Percentiles rank a stretch among this genome's conserved stretches.
Conservation (phyloP, 2,797 vertebrate species). For the Morelia viridis region DNA sequence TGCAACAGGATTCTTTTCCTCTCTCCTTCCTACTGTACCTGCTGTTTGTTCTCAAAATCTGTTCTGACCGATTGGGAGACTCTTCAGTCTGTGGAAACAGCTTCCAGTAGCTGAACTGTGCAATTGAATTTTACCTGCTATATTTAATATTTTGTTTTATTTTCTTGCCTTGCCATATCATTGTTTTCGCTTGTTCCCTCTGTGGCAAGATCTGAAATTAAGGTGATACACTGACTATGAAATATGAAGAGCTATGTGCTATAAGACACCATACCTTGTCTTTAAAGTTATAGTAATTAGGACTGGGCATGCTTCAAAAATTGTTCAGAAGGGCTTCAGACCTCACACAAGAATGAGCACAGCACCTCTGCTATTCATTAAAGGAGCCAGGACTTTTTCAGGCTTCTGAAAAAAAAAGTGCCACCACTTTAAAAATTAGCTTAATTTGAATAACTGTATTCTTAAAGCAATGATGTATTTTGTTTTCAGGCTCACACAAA, state of each 20-base stretch:
- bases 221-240: constrained; percentile 40
- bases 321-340: not conserved
- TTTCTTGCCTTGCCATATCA: not conserved
- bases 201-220: constrained; percentile 38
- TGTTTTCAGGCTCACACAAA: not conserved
- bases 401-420: not conserved
- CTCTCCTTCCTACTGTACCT: not conserved
- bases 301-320: not conserved
- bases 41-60: not conserved
- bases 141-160: constrained; percentile 7
- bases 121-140: not conserved
- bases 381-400: not conserved
- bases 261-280: not conserved
- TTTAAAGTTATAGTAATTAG: not conserved
- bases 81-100: not conserved
- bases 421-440: not conserved
- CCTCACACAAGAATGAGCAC: not conserved
- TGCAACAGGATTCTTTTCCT: not conserved
- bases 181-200: not conserved
- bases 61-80: not conserved
- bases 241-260: constrained; percentile 19
- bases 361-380: not conserved
- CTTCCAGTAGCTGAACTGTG: not conserved
- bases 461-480: not conserved
- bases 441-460: not conserved